Base-by-base conservation (phyloP, 1,140 invertebrate genomes). In the Hormaphis cornu region DNA sequence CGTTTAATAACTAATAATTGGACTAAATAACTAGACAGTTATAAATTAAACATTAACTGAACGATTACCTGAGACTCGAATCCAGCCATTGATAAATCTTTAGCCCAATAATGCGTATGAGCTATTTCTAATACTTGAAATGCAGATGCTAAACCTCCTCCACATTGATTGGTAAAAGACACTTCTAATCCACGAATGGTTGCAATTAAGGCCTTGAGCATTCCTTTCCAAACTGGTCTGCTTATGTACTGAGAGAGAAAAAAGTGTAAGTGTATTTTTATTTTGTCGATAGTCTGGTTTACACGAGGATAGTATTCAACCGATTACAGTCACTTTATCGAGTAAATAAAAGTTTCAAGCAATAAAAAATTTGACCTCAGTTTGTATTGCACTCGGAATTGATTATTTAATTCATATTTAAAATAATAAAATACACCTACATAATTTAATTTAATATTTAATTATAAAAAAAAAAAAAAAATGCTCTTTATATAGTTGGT, bases 61-160 rank as follows among this genome's bases (percentile, higher is more conserved):
- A 46, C 3, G 35, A 4, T 70, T 75, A 82, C 82, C 78, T 83
- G 82, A n/a, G 83, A 83, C 58, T 82, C 81, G 26, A 82, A 80
- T 28, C 78, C 52, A 73, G 82, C 52, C 69, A 72, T 35, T 53
- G 73, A 42, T 1, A 89, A 76, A 76, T 97, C 94, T 76, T 92
- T 91, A 56, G 88, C 89, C 94, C 95, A 98, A 77, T 93, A 99
- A 79, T 99, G 96, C 0, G 96, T 99, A 79, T 99, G 95, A 2
- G 95, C 92, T 76, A 99, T 95, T 83, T 99, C 96, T 72, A 98
- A 86, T 52, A 98, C 82, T 79, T 97, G 94, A 78, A 95, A 96
- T 14, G 94, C 91, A 3, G 93, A 97, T 0, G 96, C 96, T 88
- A 98, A 95, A 24, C 97, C 97, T 61, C 95, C 95, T 0, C 95